These are phyloP conservation scores for Deilephila elpenor DNA, from an alignment of 2,888 invertebrate genomes.

Conservation along the genomic window DNA sequence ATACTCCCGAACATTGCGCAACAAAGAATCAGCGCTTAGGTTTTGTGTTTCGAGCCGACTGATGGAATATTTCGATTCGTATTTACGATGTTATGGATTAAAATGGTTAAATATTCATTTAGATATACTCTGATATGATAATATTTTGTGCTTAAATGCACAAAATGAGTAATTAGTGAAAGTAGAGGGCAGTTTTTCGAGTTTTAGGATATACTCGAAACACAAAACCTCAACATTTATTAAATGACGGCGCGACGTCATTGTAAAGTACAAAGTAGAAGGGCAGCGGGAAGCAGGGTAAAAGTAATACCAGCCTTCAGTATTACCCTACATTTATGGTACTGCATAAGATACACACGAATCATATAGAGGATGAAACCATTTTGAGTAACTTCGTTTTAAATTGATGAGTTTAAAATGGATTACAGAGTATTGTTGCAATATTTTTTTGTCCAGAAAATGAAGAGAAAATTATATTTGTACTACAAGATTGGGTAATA, in stretches of 20 bases:
- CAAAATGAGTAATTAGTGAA: background rate
- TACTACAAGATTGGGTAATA: constrained; percentile 41
- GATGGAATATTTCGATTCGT: constrained; percentile 55
- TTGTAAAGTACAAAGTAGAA: constrained; percentile 48
- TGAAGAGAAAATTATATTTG: background rate
- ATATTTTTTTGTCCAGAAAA: background rate
- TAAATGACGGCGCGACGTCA: constrained; percentile 54
- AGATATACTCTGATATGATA: constrained; percentile 32
- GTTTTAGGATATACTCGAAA: constrained; percentile 63
- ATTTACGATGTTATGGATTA: constrained; percentile 21
- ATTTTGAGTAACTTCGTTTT: background rate
- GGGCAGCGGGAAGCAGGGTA: constrained; percentile 52
- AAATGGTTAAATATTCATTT: background rate
- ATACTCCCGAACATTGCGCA: constrained; percentile 50
- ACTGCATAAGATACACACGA: background rate
- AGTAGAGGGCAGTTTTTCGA: too few species aligned
- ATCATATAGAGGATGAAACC: background rate
- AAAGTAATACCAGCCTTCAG: constrained; percentile 56
- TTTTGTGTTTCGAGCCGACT: constrained; percentile 75
- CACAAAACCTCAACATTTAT: constrained; percentile 76
- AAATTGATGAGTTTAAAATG: background rate
- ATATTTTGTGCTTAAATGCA: constrained; percentile 14
- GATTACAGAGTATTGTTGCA: background rate
- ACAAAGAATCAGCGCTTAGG: constrained; percentile 63
- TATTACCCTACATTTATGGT: constrained; percentile 39